A percentile compares a stretch with the other conserved stretches of the same genome.
These are phyloP conservation scores for Camarhynchus parvulus DNA, from an alignment of 2,113 vertebrate species.

Conservation along the genomic window DNA sequence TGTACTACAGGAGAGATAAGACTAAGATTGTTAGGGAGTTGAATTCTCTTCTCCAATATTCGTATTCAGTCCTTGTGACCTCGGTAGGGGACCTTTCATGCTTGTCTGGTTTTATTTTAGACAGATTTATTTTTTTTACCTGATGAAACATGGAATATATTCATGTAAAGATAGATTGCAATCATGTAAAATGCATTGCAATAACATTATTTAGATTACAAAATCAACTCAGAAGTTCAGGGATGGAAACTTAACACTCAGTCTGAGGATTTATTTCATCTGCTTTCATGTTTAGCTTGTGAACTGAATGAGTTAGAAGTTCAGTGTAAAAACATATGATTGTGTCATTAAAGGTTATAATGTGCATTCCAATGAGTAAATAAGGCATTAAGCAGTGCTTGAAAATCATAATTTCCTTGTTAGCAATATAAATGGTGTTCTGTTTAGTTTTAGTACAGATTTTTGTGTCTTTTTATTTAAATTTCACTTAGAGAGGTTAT, in stretches of 20 bases:
- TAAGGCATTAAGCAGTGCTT: not conserved
- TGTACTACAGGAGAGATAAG: not conserved
- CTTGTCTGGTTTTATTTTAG: not conserved
- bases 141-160: not conserved
- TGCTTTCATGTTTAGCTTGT: not conserved
- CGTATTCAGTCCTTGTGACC: not conserved
- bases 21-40: not conserved
- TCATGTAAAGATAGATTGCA: conserved; percentile 10
- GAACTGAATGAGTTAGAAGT: not conserved
- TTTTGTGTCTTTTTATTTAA: not conserved
- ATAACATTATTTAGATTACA: conserved; percentile 12
- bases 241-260: not conserved
- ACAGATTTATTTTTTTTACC: not conserved
- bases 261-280: conserved; percentile 10
- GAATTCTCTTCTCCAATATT: not conserved
- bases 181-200: conserved; percentile 8
- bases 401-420: not conserved
- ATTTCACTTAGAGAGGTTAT: not conserved
- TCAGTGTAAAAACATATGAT: not conserved
- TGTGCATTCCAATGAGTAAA: not conserved
- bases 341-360: not conserved
- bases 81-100: not conserved
- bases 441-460: not conserved
- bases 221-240: not conserved
- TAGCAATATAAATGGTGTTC: not conserved